Conservation (phyloP, 2,888 invertebrate species). For the Cheiracanthium punctorium region DNA sequence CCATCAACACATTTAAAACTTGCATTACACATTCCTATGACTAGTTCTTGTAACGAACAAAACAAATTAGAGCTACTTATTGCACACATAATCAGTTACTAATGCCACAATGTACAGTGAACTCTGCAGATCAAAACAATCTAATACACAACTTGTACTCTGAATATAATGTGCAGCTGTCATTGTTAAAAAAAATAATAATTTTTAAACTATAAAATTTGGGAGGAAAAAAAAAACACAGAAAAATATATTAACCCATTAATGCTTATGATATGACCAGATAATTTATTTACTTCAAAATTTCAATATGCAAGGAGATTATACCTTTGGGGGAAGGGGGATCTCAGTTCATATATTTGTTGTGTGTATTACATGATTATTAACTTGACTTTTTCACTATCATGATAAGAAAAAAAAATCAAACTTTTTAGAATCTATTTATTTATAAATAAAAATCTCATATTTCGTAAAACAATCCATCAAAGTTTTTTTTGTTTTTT, state of each 20-base stretch:
- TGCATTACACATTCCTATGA: conserved; percentile 5
- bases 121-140: conserved; percentile 1
- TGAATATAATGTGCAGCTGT: not conserved
- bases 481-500: too few species aligned
- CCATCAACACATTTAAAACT: not conserved
- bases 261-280: not conserved
- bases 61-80: conserved; percentile 16
- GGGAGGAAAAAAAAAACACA: not conserved
- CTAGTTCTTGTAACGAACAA: not conserved
- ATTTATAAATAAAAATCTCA: too few species aligned
- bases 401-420: too few species aligned
- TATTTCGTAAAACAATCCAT: too few species aligned
- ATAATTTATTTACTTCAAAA: not conserved
- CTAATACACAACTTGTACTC: conserved; percentile 3
- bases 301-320: too few species aligned
- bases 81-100: conserved; percentile 23
- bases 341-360: too few species aligned
- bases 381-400: too few species aligned
- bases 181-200: not conserved
- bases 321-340: too few species aligned
- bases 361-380: too few species aligned
- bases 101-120: conserved; percentile 9
- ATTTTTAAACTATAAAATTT: not conserved
- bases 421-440: too few species aligned
- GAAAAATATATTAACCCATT: not conserved